Percentiles rank a stretch among this genome's conserved stretches.
phyloP scores from a whole-genome alignment of 2,888 invertebrate species.

The Polydesmus complanatus region DNA sequence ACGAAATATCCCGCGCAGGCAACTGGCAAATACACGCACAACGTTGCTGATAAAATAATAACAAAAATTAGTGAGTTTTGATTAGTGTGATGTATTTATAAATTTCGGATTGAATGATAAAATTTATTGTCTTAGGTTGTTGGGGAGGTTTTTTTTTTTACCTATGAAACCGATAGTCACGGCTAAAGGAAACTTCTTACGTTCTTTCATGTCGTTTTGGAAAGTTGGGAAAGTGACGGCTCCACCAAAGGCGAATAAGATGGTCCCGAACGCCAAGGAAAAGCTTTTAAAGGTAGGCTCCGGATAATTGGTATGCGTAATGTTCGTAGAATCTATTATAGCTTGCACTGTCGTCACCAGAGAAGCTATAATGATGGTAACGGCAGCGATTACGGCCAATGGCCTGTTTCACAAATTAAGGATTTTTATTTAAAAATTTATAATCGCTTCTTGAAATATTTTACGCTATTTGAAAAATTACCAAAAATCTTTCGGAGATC shows the following conservation, averaged over 20 bases:
- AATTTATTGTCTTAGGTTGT: too few relatives aligned
- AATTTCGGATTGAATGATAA: too few relatives aligned
- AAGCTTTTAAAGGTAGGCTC: slow-evolving; percentile 46
- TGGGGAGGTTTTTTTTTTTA: slow-evolving; percentile 34
- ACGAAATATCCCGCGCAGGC: slow-evolving; percentile 47
- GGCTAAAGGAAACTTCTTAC: slow-evolving; percentile 48
- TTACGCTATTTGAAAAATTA: too few relatives aligned
- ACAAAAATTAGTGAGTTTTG: not conserved
- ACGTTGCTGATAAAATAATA: slow-evolving; percentile 20
- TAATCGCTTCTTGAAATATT: too few relatives aligned
- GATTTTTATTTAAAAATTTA: too few relatives aligned
- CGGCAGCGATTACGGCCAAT: slow-evolving; percentile 47
- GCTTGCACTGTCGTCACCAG: slow-evolving; percentile 48
- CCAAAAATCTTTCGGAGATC: slow-evolving; percentile 58
- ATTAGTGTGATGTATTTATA: not conserved
- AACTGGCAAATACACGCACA: slow-evolving; percentile 40
- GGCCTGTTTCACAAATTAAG: slow-evolving; percentile 42
- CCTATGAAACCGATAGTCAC: slow-evolving; percentile 47
- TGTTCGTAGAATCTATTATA: slow-evolving; percentile 35
- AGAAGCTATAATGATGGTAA: slow-evolving; percentile 47
- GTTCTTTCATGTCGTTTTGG: slow-evolving; percentile 59
- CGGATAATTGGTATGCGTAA: not conserved
- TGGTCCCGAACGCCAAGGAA: slow-evolving; percentile 53
- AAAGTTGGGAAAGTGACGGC: slow-evolving; percentile 63
- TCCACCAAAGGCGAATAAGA: slow-evolving; percentile 57